Evolutionary conservation across 2,888 invertebrate species (phyloP), one percentile per base, ranked within the genome.

Genomic region (Agriopis leucophaearia): DNA sequence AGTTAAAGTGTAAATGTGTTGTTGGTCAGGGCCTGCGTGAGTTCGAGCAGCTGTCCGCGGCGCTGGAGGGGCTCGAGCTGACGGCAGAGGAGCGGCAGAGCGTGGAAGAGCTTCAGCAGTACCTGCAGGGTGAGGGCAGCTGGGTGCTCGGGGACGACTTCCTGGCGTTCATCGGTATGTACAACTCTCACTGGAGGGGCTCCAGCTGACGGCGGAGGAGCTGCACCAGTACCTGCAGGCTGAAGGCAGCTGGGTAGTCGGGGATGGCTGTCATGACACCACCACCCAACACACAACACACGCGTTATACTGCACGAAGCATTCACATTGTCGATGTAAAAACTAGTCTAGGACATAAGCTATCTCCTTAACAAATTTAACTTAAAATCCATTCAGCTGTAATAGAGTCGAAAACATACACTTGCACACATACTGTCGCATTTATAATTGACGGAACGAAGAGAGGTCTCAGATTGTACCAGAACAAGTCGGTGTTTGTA

Each of bases 91-190:
- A 98, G 85, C 95, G 95, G 82, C 94, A 95, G 78, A 96, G 96
- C 76, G 91, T 98, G 84, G 96, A 96, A 79, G 98, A 98, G 91
- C 91, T 98, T 78, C 96, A 97, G 84, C 97, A 97, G 88, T 98
- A 98, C 90, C 95, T 98, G 77, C 97, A 97, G 76, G 97, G 97
- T 78, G 98, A 98, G 85, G 98, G 98, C 66, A 97, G 97, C 81
- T 98, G 98, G 98, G 97, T 98, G 65, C 94, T 98, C 27, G 97
- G 98, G 10, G 98, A 98, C 81, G 96, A 97, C 78, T 98, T 98
- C 89, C 95, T 98, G 52, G 94, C 95, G 64, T 97, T 98, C 85
- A 95, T 98, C 67, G 97, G 97, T 96, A 74, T 65, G 81, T 52
- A 36, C 35, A 16, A 4, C 16, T 5, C 44, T 8, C n/a, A 44